Base-by-base conservation (phyloP, 2,888 invertebrate genomes). In the Esperia sulphurella region DNA sequence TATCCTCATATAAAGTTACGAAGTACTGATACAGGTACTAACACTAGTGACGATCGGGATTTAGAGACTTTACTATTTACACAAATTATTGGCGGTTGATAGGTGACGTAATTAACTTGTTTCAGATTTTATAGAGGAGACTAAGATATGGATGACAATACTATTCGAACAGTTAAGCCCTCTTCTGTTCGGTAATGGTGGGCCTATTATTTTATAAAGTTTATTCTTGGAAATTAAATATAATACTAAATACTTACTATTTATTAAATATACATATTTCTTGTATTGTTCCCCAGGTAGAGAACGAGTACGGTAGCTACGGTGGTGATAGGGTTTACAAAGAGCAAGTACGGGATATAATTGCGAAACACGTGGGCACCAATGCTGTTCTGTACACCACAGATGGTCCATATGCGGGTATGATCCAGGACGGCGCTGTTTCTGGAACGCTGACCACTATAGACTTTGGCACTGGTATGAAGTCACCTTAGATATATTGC, bases 251-350 rank as follows among this genome's bases (percentile, higher is more conserved):
- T n/a, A n/a, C n/a, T n/a, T n/a, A n/a, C n/a, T n/a, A n/a, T n/a
- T n/a, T n/a, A n/a, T n/a, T n/a, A n/a, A n/a, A n/a, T n/a, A n/a
- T n/a, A n/a, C n/a, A n/a, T n/a, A n/a, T n/a, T n/a, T n/a, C n/a
- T n/a, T n/a, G n/a, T n/a, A 21, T 41, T 43, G 29, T 40, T 1
- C 56, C 56, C 8, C 50, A 94, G 93, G 92, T 96, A 21, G 98
- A 98, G 86, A 99, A 99, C 77, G 97, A 97, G 75, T 97, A 97
- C 63, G 98, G 98, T 3, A 96, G 96, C 64, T 97, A 93, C 69
- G 93, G 93, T 6, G 94, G 93, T 62, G 95, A 97, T 70, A 80
- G 83, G 51, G 80, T 83, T 0, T 97, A 98, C 76, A 92, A 92
- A 63, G 68, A 73, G 13, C 92, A 92, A 79, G 75, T 97, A 40